Evolutionary conservation across 2,113 vertebrate genomes (phyloP).

Genomic region (Uria aalge): DNA sequence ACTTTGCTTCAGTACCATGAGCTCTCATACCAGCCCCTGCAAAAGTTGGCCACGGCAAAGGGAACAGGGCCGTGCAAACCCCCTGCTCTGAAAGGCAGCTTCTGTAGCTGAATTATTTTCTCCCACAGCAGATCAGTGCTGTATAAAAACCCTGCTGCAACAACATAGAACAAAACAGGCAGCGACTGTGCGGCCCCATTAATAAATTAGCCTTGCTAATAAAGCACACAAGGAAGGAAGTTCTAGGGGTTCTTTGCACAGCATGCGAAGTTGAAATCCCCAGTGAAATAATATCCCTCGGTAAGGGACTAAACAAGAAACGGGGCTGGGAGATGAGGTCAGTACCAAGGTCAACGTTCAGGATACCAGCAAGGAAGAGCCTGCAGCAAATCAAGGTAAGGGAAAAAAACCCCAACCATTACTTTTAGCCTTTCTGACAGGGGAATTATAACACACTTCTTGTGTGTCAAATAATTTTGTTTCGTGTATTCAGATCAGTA

Average conservation of each 20-base stretch:
- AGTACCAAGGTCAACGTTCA: rapidly evolving
- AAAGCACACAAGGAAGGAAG: background rate
- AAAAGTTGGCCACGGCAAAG: background rate
- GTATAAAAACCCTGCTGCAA: background rate
- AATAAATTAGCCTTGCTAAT: background rate
- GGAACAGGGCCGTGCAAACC: background rate
- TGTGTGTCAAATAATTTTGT: background rate
- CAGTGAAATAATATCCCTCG: background rate
- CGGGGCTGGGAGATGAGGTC: background rate
- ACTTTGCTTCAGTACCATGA: background rate
- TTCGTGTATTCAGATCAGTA: background rate
- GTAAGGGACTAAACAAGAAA: background rate
- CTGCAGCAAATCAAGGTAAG: background rate
- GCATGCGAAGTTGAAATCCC: background rate
- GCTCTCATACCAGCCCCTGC: background rate
- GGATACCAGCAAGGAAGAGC: background rate
- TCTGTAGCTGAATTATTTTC: background rate
- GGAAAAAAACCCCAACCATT: rapidly evolving
- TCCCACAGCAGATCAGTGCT: background rate
- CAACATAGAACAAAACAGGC: background rate
- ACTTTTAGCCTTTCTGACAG: background rate
- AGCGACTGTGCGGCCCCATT: background rate
- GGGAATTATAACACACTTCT: background rate
- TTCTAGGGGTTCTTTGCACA: background rate
- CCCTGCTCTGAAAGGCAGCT: background rate